A percentile compares a stretch with the other conserved stretches of the same genome.
phyloP scores from a whole-genome alignment of 2,113 vertebrate genomes.

The Takifugu flavidus region DNA sequence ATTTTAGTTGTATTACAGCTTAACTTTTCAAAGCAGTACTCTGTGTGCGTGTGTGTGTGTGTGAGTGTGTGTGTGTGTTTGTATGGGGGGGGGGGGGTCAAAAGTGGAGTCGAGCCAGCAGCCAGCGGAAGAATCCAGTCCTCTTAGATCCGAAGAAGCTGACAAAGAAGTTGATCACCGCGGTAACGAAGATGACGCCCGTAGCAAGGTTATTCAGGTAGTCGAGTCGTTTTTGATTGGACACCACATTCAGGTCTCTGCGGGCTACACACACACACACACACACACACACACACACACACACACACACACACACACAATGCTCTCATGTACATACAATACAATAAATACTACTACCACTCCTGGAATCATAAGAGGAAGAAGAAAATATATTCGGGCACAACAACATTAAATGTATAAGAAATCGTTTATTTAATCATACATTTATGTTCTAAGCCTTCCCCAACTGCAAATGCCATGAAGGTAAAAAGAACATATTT shows the following conservation, averaged over 20 bases:
- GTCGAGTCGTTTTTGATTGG: conserved; percentile 71
- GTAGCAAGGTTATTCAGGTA: conserved; percentile 70
- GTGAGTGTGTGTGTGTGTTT: no score
- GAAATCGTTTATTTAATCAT: no score
- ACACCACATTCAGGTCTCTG: conserved; percentile 71
- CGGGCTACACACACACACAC: conserved; percentile 51
- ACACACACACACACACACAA: conserved; percentile 24
- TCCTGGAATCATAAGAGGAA: no score
- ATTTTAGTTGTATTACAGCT: conserved; percentile 41
- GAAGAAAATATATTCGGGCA: no score
- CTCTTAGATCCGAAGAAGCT: conserved; percentile 73
- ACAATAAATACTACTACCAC: no score
- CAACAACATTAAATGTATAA: no score
- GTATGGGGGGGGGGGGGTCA: conserved; percentile 25
- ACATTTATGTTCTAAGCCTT: no score
- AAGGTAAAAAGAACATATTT: no score
- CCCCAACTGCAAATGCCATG: no score
- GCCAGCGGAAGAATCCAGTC: conserved; percentile 72
- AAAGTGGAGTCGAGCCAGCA: conserved; percentile 69
- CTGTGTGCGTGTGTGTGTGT: neutral
- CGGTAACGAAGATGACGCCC: conserved; percentile 61
- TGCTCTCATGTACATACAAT: conserved; percentile 6
- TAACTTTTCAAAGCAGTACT: conserved; percentile 4
- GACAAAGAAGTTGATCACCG: conserved; percentile 67
- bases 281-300: neutral